Evolutionary conservation across 2,888 invertebrate genomes (phyloP).

Genomic region (Graphium colonna): DNA sequence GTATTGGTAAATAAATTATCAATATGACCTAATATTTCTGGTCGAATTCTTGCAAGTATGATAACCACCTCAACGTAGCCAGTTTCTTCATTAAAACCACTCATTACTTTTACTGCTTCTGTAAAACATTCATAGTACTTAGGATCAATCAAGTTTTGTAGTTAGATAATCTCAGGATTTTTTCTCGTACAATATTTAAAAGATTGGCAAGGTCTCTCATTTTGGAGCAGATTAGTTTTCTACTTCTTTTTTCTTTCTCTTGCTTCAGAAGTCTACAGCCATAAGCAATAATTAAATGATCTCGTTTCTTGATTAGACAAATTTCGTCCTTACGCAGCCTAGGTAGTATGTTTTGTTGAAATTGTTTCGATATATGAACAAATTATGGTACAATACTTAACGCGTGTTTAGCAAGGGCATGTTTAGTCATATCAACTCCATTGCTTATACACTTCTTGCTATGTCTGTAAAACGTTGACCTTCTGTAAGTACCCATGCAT

Average conservation of each 20-base stretch:
- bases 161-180: slow-evolving; percentile 6
- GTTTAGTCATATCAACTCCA: neutral
- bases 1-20: slow-evolving; percentile 19
- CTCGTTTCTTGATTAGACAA: slow-evolving; percentile 16
- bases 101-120: slow-evolving; percentile 22
- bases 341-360: slow-evolving; percentile 14
- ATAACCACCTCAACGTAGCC: slow-evolving; percentile 17
- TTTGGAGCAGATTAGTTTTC: slow-evolving; percentile 24
- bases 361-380: no score
- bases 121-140: slow-evolving; percentile 23
- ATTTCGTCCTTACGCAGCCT: slow-evolving; percentile 22
- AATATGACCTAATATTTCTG: slow-evolving; percentile 15
- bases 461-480: slow-evolving; percentile 23
- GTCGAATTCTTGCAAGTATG: slow-evolving; percentile 18
- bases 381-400: no score
- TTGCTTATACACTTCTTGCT: slow-evolving; percentile 15
- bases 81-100: slow-evolving; percentile 25
- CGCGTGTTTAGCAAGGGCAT: no score
- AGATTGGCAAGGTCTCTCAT: slow-evolving; percentile 25
- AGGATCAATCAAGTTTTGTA: slow-evolving; percentile 15
- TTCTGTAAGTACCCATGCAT: slow-evolving; percentile 24
- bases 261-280: neutral
- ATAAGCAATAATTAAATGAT: slow-evolving; percentile 16
- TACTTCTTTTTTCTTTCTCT: slow-evolving; percentile 1
- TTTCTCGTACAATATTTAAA: slow-evolving; percentile 15